Base-by-base conservation (phyloP, 2,888 invertebrate genomes). In the Anoplius nigerrimus region DNA sequence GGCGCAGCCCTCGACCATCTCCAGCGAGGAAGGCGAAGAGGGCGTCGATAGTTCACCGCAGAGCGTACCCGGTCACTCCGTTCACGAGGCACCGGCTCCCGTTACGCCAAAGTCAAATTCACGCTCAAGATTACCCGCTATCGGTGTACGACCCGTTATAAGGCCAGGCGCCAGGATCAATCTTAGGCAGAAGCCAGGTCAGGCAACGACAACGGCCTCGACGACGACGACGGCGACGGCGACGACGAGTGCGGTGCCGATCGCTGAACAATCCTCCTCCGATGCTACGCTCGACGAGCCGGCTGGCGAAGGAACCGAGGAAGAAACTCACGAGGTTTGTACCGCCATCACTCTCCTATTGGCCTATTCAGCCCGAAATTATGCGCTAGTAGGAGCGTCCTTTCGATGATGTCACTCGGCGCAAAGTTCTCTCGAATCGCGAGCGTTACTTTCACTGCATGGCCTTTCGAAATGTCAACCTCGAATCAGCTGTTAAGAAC, bases 161-260 rank as follows among this genome's bases (percentile, higher is more conserved):
- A 90, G 94, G 64, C 94, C 94, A 0, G 93, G 93, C 1, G 92
- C 93, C 1, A 91, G 93, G 80, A 89, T 94, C 55, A 93, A 93
- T 84, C 87, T 93, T 72, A 91, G 86, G 52, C 87, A 90, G 62
- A 90, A 92, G 81, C 90, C 91, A 0, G 91, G 91, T 13, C 86
- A 89, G 43, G 79, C 83, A 57, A 87, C 85, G 0, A 85, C 82
- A 54, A 89, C 90, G 0, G 88, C 91, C 0, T 90, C 91, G 0
- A 90, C 91, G 0, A 89, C 90, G 0, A 88, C 82, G 53, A 89
- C 90, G 0, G 88, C 91, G 0, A 90, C 91, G 0, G 90, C 91
- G 0, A 89, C 90, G 0, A 88, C 90, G 1, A 89, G 90, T 0
- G 89, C 86, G 0, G 82, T 82, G 52, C 58, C 68, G 0, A 60